A percentile compares a stretch with the other conserved stretches of the same genome.
These are phyloP conservation scores for Crotophaga sulcirostris DNA, from an alignment of 2,113 vertebrate species.

Conservation along the genomic window DNA sequence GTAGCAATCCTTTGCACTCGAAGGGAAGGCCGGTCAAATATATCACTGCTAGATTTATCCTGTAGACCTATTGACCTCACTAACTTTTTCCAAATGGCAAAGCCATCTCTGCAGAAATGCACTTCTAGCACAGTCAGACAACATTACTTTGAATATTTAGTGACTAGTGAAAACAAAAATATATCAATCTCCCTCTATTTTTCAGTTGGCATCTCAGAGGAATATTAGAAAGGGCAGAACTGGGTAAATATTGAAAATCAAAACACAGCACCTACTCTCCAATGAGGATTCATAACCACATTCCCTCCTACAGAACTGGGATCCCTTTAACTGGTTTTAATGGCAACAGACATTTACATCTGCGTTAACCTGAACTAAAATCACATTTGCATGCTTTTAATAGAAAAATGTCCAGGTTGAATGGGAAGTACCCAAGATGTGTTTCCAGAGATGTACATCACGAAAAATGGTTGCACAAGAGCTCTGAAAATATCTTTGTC, in stretches of 20 bases:
- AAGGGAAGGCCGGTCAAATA: not conserved
- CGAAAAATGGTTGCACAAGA: not conserved
- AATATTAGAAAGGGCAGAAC: not conserved
- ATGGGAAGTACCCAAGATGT: not conserved
- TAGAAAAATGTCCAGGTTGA: not conserved
- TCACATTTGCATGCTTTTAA: not conserved
- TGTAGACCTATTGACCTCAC: not conserved
- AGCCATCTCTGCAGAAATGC: not conserved
- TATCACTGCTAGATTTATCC: not conserved
- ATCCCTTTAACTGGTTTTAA: not conserved
- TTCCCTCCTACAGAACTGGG: not conserved
- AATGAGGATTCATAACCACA: not conserved
- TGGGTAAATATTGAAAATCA: not conserved
- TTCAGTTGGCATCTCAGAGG: not conserved
- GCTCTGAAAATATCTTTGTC: not conserved
- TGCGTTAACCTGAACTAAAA: not conserved
- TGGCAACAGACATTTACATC: not conserved
- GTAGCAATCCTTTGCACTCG: not conserved
- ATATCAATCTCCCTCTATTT: not conserved
- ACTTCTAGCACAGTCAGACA: not conserved
- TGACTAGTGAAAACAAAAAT: not conserved
- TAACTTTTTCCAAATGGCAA: not conserved
- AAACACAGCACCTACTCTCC: not conserved
- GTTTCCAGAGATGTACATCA: not conserved
- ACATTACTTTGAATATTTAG: not conserved